A percentile compares a stretch with the other conserved stretches of the same genome.
Conservation (phyloP, 2,113 vertebrate genomes). For the Anhinga anhinga region DNA sequence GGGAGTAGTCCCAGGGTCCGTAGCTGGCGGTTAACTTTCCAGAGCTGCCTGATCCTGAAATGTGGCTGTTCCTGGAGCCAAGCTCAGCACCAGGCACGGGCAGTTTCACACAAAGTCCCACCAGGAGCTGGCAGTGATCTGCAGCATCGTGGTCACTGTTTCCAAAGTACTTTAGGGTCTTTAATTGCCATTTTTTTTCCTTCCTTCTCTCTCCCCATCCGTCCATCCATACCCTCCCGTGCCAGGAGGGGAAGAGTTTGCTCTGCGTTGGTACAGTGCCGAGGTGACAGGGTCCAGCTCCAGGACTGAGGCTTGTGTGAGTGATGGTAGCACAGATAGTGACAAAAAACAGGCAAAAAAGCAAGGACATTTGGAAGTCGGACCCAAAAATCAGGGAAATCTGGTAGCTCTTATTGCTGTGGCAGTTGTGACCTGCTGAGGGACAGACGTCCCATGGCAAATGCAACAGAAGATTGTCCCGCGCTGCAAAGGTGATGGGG, state of each 20-base stretch:
- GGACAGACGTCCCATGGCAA: not conserved
- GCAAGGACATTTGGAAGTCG: not conserved
- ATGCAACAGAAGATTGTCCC: not conserved
- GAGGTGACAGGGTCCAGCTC: not conserved
- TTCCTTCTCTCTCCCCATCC: rapidly evolving
- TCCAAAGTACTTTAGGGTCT: not conserved
- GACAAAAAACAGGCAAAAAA: not conserved
- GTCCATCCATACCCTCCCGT: rapidly evolving
- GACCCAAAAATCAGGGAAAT: not conserved
- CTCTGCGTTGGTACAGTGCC: not conserved
- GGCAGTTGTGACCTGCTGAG: not conserved
- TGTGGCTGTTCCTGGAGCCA: rapidly evolving
- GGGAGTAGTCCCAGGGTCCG: rapidly evolving
- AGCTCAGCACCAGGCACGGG: not conserved
- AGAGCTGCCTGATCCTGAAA: not conserved
- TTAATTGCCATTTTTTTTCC: not conserved
- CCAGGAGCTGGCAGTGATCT: not conserved
- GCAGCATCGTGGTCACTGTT: rapidly evolving
- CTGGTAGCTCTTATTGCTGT: not conserved
- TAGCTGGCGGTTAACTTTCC: not conserved
- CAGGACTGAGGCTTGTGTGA: not conserved
- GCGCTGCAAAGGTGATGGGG: not conserved
- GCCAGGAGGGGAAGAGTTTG: not conserved
- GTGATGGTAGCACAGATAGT: not conserved
- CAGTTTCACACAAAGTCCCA: not conserved